phyloP scores from a whole-genome alignment of 2,113 vertebrate genomes.

The Trematomus loennbergii region DNA sequence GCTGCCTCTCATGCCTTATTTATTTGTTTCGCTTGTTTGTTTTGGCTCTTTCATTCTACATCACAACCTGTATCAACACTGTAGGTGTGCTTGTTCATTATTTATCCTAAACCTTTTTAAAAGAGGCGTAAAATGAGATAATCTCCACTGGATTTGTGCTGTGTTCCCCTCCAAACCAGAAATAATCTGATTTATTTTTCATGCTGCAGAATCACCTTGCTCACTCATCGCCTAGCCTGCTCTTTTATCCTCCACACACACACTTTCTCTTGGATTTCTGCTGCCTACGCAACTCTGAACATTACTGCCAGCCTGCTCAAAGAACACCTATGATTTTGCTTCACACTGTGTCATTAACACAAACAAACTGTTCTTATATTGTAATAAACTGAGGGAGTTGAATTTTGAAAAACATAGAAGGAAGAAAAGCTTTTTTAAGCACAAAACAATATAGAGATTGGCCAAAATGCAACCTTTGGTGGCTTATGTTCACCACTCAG shows the following conservation, averaged over 20 bases:
- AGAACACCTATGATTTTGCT: conserved; percentile 63
- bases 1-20: conserved; percentile 65
- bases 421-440: conserved; percentile 3
- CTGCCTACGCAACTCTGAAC: conserved; percentile 46
- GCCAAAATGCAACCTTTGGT: conserved; percentile 9
- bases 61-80: neutral
- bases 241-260: conserved; percentile 12
- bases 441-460: neutral
- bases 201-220: conserved; percentile 50
- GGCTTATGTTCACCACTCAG: conserved; percentile 14
- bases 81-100: conserved; percentile 47
- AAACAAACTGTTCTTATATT: conserved; percentile 36
- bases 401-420: conserved; percentile 5
- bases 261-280: conserved; percentile 34
- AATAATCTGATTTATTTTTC: conserved; percentile 65
- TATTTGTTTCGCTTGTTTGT: conserved; percentile 53
- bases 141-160: conserved; percentile 43
- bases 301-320: conserved; percentile 29
- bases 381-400: conserved; percentile 26
- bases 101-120: conserved; percentile 27
- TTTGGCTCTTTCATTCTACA: conserved; percentile 22
- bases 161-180: conserved; percentile 15
- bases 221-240: conserved; percentile 39
- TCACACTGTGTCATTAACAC: conserved; percentile 47
- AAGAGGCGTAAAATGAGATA: conserved; percentile 3